A percentile compares a stretch with the other conserved stretches of the same genome.
phyloP scores from a whole-genome alignment of 2,113 vertebrate genomes.

The Himantopus leucocephalus region DNA sequence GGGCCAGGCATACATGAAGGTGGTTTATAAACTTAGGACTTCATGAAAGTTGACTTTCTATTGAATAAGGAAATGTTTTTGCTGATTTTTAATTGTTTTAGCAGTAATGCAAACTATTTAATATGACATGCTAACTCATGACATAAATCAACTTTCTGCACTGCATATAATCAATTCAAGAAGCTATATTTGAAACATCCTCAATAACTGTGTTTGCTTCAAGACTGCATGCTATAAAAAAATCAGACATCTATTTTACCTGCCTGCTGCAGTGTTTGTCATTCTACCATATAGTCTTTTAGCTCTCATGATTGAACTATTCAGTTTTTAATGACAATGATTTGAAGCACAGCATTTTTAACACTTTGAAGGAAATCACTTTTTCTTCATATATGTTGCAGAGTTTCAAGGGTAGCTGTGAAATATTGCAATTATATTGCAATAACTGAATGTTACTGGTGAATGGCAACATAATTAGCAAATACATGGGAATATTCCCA shows the following conservation, averaged over 20 bases:
- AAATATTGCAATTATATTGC: neutral
- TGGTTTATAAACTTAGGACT: neutral
- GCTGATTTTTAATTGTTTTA: neutral
- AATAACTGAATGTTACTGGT: neutral
- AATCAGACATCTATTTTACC: neutral
- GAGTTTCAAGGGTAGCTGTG: neutral
- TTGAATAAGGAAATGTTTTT: neutral
- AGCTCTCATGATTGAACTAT: neutral
- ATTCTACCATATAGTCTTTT: neutral
- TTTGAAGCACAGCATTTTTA: neutral
- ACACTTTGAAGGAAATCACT: neutral
- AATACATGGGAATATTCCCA: neutral
- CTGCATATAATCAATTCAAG: neutral
- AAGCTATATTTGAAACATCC: neutral
- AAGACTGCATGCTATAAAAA: neutral
- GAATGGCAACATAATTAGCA: neutral
- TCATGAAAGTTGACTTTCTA: neutral
- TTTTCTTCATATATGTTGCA: neutral
- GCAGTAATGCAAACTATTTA: neutral
- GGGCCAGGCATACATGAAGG: neutral
- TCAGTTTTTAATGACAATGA: neutral
- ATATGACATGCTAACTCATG: neutral
- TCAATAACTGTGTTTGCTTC: neutral
- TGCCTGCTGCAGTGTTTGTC: neutral
- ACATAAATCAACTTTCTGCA: neutral